Evolutionary conservation across 1,140 invertebrate genomes (phyloP), one percentile per base, ranked within the genome.

Genomic region (Drosophila pseudoobscura): DNA sequence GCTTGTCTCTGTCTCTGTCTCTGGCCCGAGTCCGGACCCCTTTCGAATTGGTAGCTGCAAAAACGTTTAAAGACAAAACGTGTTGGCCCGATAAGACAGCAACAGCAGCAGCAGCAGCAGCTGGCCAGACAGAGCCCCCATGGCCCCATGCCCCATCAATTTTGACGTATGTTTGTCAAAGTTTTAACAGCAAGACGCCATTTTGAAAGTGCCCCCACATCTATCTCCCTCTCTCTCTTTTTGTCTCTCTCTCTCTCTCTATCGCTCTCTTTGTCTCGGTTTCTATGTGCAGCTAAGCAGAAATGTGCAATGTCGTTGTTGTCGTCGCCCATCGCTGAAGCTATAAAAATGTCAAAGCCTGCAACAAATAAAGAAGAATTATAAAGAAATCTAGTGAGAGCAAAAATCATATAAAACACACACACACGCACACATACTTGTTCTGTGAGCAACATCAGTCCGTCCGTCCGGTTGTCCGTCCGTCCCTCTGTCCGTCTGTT

Each of bases 11-110:
- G 29, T 31, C 29, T 8, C 29, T 8, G 7, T 31, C 29, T 31
- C 29, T 8, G 29, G 29, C 7, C 7, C 6, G 45, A 47, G 15
- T 56, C 46, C 31, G 52, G 53, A 47, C 54, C 53, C 46, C 63
- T 49, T 20, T 39, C 29, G 31, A 78, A 78, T 84, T 73, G 83
- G 82, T 82, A 87, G 82, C 82, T 75, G 83, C 65, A 53, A 87
- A 39, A 87, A 82, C 82, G 83, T 87, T 87, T 87, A 87, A 78
- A 72, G 80, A 87, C 83, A 87, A 88, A 87, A 87, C 78, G 83
- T 82, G 82, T 80, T 85, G 82, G 69, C 47, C 52, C 51, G 66
- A 70, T 69, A 69, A 57, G 51, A 45, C 66, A 39, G 9, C 29
- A 31, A 8, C 35, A 39, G 35, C 15, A 15, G 17, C 20, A 20